These are phyloP conservation scores for Alviniconcha marisindica DNA, from an alignment of 1,140 invertebrate genomes.

Conservation along the genomic window DNA sequence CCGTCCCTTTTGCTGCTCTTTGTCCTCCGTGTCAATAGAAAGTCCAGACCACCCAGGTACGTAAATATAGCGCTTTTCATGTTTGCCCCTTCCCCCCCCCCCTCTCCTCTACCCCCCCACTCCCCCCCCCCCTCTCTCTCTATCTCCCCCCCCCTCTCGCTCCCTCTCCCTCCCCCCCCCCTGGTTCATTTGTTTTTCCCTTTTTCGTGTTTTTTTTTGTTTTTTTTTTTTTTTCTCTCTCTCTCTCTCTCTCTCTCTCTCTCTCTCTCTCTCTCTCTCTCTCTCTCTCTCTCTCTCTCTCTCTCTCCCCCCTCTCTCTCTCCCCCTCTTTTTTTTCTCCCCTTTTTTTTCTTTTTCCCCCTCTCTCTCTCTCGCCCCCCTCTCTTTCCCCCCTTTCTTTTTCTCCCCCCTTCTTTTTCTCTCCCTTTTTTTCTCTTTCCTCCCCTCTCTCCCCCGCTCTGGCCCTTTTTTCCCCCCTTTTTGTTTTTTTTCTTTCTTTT, in stretches of 20 bases:
- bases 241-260: slow-evolving; percentile 11
- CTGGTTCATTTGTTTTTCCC: not conserved
- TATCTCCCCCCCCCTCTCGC: no score
- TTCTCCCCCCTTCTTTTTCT: not conserved
- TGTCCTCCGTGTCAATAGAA: no score
- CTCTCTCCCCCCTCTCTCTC: not conserved
- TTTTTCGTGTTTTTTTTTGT: not conserved
- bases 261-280: slow-evolving; percentile 28
- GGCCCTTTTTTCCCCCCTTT: not conserved
- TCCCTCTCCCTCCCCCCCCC: no score
- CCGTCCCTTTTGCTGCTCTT: no score
- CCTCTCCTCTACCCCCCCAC: not conserved
- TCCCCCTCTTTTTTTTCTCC: slow-evolving; percentile 11
- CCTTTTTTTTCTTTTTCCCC: slow-evolving; percentile 1
- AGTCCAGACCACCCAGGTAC: no score
- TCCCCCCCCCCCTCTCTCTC: no score
- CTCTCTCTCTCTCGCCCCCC: not conserved
- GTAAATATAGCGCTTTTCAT: no score
- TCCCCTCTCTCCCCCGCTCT: not conserved
- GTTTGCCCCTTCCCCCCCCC: no score
- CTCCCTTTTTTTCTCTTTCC: not conserved
- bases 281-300: not conserved
- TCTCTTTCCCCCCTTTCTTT: not conserved
- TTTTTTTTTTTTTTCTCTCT: not conserved
- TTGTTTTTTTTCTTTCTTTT: not conserved